phyloP scores from a whole-genome alignment of 2,888 invertebrate genomes.

The Apodemia duryi region DNA sequence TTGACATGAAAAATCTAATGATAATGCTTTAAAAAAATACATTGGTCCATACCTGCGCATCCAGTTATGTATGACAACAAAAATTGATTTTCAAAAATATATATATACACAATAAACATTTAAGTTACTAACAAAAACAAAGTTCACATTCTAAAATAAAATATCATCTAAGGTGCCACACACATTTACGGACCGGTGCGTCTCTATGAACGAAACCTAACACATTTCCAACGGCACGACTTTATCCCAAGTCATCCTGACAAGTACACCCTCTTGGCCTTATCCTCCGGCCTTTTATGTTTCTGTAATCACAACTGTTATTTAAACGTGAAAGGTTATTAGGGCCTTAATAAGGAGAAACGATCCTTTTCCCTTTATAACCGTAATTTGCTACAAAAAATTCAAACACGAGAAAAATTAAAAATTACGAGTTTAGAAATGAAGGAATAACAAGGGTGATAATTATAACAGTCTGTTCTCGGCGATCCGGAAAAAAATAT shows the following conservation, averaged over 20 bases:
- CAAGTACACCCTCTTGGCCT: constrained; percentile 37
- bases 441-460: constrained; percentile 53
- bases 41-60: too few relatives aligned
- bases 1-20: too few relatives aligned
- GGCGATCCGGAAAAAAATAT: constrained; percentile 55
- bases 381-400: constrained; percentile 37
- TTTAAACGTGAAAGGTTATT: constrained; percentile 41
- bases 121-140: not conserved
- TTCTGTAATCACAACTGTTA: constrained; percentile 38
- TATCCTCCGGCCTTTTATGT: constrained; percentile 35
- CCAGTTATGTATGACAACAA: too few relatives aligned
- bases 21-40: too few relatives aligned
- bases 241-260: constrained; percentile 45
- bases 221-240: constrained; percentile 53
- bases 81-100: too few relatives aligned
- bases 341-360: constrained; percentile 59
- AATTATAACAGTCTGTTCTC: constrained; percentile 52
- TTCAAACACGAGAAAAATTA: constrained; percentile 40
- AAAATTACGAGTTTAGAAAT: constrained; percentile 53
- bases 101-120: too few relatives aligned
- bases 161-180: constrained; percentile 22
- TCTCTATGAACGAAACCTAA: constrained; percentile 48
- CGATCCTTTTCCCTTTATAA: constrained; percentile 45
- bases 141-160: not conserved
- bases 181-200: constrained; percentile 47